Base-by-base conservation (phyloP, 2,113 vertebrate genomes). In the Tupaia chinensis region DNA sequence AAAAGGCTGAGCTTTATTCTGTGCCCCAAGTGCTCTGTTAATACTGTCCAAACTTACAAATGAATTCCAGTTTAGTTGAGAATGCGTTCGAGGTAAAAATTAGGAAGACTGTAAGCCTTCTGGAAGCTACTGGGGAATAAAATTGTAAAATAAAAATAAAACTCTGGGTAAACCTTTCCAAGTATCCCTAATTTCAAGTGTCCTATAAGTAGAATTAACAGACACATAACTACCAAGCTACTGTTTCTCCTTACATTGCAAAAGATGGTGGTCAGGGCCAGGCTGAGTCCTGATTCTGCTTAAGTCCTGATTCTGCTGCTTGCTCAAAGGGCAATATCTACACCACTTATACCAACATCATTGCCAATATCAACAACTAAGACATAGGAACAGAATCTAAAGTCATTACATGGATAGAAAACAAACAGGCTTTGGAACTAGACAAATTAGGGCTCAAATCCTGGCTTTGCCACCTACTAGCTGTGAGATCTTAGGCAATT, bases 101-200 rank as follows among this genome's bases (percentile, higher is more conserved):
- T 72, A 90, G 34, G 73, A 92, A 96, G 76, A 60, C 61, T 5
- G 9, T 44, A 91, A 87, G 29, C 70, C 66, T 96, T 77, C 60
- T 77, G 68, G 81, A 86, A 85, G 81, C 58, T 81, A 84, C 9
- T 53, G 5, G 54, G 60, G 69, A 93, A 82, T 89, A 95, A 82
- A 65, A 90, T 19, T 72, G 20, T 94, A 94, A 91, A 91, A 96
- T 78, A 80, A 95, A 97, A 96, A 94, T 29, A 77, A 11, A 79
- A 94, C 53, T 88, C 63, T n/a, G 6, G 60, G 74, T 92, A 44
- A 94, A 84, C 54, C 60, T 63, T 95, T 92, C 91, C 56, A 96
- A 87, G 86, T 77, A 87, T 22, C 19, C 63, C 68, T 77, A 65
- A 93, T 94, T 96, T 93, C 83, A 86, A 93, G 77, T 44, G 92